Conservation (phyloP, 2,113 vertebrate genomes). For the Aspidoscelis tigris region DNA sequence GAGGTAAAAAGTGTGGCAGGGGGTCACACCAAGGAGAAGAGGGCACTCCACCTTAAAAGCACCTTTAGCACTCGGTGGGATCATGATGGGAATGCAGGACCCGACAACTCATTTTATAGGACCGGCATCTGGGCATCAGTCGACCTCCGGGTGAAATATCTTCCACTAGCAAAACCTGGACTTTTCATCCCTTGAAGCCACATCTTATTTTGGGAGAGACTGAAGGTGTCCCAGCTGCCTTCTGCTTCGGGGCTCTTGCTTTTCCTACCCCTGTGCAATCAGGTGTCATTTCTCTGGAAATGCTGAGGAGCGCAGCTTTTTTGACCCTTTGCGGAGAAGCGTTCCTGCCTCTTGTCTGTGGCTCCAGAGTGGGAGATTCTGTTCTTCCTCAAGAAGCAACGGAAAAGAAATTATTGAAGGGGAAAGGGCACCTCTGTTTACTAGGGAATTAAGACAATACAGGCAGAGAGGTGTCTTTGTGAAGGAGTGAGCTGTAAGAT, state of each 20-base stretch:
- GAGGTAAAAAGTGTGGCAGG: neutral
- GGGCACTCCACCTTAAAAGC: neutral
- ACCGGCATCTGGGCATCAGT: too few relatives aligned
- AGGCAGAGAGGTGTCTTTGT: neutral
- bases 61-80: neutral
- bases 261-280: neutral
- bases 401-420: neutral
- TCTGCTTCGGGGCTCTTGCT: neutral
- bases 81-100: too few relatives aligned
- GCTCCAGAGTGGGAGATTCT: neutral
- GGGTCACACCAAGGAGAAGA: too few relatives aligned
- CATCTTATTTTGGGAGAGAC: too few relatives aligned
- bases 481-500: neutral
- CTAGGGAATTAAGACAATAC: neutral
- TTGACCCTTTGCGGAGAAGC: neutral
- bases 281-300: too few relatives aligned
- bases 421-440: too few relatives aligned
- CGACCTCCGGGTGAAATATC: neutral
- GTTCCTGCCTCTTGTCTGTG: neutral
- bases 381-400: neutral
- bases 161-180: neutral
- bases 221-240: too few relatives aligned
- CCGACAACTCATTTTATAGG: too few relatives aligned
- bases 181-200: neutral
- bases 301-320: neutral